These are phyloP conservation scores for Mechanitis mazaeus DNA, from an alignment of 2,888 invertebrate genomes.

Conservation along the genomic window DNA sequence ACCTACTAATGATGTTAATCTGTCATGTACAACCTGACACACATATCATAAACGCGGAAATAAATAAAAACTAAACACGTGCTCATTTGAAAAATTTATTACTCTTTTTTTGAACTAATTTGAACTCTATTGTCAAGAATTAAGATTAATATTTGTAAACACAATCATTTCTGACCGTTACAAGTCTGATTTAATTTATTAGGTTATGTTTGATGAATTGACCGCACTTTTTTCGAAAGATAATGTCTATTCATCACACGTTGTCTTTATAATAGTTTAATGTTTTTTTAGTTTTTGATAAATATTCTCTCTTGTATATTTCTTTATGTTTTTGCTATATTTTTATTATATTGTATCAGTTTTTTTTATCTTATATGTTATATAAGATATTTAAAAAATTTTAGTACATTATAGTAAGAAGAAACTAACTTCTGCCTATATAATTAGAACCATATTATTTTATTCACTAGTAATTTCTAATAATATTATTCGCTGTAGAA, in stretches of 20 bases:
- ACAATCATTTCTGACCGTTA: conserved; percentile 25
- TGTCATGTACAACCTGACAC: conserved; percentile 26
- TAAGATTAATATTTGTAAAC: conserved; percentile 11
- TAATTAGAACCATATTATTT: no score
- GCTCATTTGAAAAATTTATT: conserved; percentile 18
- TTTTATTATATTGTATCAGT: no score
- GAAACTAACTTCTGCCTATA: no score
- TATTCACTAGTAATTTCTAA: no score
- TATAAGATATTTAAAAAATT: no score
- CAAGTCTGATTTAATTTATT: conserved; percentile 30
- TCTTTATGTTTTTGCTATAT: no score
- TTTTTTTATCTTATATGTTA: no score
- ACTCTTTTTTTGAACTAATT: not conserved
- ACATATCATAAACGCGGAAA: conserved; percentile 22
- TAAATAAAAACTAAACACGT: conserved; percentile 26
- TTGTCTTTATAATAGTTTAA: not conserved
- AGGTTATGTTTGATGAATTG: conserved; percentile 33
- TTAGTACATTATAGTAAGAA: no score
- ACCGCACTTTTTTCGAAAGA: conserved; percentile 18
- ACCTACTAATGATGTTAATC: conserved; percentile 25
- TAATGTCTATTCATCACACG: conserved; percentile 14
- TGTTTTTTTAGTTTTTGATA: not conserved
- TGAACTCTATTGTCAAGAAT: conserved; percentile 5
- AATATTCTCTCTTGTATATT: not conserved
- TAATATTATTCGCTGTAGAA: no score